Conservation (phyloP, 2,888 invertebrate species). For the Argyresthia goedartella region DNA sequence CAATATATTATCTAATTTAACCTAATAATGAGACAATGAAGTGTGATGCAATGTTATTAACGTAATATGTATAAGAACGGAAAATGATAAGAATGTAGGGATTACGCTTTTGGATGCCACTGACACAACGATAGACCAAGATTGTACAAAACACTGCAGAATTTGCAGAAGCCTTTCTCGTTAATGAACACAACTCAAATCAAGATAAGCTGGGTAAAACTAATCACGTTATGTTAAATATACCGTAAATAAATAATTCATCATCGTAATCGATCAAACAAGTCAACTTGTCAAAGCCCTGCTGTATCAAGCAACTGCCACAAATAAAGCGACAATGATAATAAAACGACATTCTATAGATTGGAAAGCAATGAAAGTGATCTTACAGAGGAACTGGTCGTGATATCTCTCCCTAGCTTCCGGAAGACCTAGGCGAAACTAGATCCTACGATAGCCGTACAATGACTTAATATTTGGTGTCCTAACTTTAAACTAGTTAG, state of each 20-base stretch:
- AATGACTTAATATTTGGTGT: background rate
- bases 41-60: constrained; percentile 17
- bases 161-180: background rate
- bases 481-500: background rate
- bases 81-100: constrained; percentile 14
- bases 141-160: background rate
- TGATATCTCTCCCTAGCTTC: constrained; percentile 1
- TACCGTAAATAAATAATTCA: background rate
- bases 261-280: constrained; percentile 3
- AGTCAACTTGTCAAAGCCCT: background rate
- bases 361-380: constrained; percentile 40
- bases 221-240: background rate
- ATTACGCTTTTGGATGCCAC: constrained; percentile 16
- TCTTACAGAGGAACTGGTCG: constrained; percentile 15
- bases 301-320: constrained; percentile 2
- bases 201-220: background rate
- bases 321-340: constrained; percentile 5
- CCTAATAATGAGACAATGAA: constrained; percentile 47
- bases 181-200: background rate
- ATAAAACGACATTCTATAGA: constrained; percentile 24
- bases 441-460: constrained; percentile 1
- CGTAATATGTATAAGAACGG: constrained; percentile 27
- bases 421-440: constrained; percentile 4
- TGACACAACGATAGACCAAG: constrained; percentile 12
- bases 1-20: constrained; percentile 51